phyloP scores from a whole-genome alignment of 2,113 vertebrate genomes.

The Thalassoma bifasciatum region DNA sequence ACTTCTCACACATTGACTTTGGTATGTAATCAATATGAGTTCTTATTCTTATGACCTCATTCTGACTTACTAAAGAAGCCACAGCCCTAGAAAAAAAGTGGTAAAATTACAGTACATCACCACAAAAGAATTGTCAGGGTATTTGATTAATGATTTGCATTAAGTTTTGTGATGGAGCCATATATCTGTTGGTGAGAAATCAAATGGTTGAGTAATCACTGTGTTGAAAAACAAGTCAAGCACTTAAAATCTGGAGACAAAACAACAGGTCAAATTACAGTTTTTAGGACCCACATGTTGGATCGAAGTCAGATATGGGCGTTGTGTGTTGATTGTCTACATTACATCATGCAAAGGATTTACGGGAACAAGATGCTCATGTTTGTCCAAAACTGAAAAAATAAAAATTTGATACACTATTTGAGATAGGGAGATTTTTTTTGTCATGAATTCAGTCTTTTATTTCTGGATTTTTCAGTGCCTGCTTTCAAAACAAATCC shows the following conservation, averaged over 20 bases:
- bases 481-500: too few relatives aligned
- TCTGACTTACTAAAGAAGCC: neutral
- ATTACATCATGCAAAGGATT: slow-evolving; percentile 56
- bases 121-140: neutral
- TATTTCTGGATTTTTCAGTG: too few relatives aligned
- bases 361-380: slow-evolving; percentile 26
- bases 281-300: slow-evolving; percentile 2
- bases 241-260: neutral
- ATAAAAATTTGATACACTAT: too few relatives aligned
- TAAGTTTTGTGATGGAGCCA: neutral
- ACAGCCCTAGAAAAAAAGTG: slow-evolving; percentile 6
- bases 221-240: neutral
- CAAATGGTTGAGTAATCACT: neutral
- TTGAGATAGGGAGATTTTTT: too few relatives aligned
- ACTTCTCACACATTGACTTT: slow-evolving; percentile 5
- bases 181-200: neutral
- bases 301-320: slow-evolving; percentile 5
- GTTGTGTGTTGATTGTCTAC: slow-evolving; percentile 9
- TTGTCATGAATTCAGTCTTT: too few relatives aligned
- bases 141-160: neutral
- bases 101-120: neutral
- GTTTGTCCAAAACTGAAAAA: slow-evolving; percentile 15
- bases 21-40: slow-evolving; percentile 46
- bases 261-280: neutral
- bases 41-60: slow-evolving; percentile 43